Evolutionary conservation across 1,140 invertebrate species (phyloP).

Genomic region (Procambarus virginalis): DNA sequence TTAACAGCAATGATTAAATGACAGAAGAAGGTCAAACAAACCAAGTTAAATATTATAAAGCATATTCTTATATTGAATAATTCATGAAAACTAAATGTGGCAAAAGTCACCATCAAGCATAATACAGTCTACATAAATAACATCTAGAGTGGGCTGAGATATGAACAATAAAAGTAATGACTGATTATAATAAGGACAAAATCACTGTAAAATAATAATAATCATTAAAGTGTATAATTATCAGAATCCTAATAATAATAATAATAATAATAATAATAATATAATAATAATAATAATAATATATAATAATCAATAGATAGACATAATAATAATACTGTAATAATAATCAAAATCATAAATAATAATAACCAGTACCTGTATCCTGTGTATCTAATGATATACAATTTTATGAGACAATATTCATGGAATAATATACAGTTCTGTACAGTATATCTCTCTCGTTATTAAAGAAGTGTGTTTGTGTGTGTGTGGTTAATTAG

Average conservation of each 20-base stretch:
- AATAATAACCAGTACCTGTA: too few species aligned
- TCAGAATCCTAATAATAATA: not conserved
- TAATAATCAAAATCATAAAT: too few species aligned
- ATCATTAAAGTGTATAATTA: not conserved
- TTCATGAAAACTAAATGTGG: slow-evolving; percentile 32
- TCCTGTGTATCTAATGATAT: too few species aligned
- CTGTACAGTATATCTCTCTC: too few species aligned
- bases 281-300: slow-evolving; percentile 12
- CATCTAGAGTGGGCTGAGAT: slow-evolving; percentile 30
- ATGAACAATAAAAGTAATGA: slow-evolving; percentile 34
- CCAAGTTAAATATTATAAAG: not conserved
- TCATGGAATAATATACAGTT: too few species aligned
- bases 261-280: slow-evolving; percentile 2
- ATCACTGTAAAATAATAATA: not conserved
- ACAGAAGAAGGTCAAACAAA: slow-evolving; percentile 7
- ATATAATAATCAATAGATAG: too few species aligned
- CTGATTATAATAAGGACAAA: too few species aligned
- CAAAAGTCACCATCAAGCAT: slow-evolving; percentile 43
- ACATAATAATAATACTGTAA: not conserved
- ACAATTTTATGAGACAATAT: too few species aligned
- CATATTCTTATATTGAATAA: slow-evolving; percentile 15
- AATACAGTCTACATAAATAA: slow-evolving; percentile 38
- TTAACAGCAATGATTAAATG: not conserved
- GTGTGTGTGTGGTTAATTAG: too few species aligned
- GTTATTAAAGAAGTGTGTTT: too few species aligned